Percentiles rank a stretch among this genome's conserved stretches.
phyloP scores from a whole-genome alignment of 1,140 invertebrate genomes.

The Temnothorax longispinosus region DNA sequence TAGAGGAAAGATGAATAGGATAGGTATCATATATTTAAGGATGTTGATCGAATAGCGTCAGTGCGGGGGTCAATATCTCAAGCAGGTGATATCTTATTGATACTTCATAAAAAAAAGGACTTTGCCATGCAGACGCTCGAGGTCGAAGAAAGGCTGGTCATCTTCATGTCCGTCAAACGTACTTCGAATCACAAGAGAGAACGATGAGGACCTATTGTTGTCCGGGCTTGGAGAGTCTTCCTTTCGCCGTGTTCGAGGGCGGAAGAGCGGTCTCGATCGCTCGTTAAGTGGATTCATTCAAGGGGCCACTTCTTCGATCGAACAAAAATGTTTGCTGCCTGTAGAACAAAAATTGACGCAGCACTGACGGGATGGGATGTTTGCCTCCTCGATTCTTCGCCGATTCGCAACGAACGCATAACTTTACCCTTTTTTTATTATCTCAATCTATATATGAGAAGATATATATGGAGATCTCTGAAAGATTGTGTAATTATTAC shows the following conservation, averaged over 20 bases:
- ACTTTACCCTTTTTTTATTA: not conserved
- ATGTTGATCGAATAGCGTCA: constrained; percentile 37
- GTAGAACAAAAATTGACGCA: constrained; percentile 39
- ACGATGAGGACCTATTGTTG: constrained; percentile 74
- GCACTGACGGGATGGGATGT: constrained; percentile 17
- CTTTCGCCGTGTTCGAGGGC: constrained; percentile 64
- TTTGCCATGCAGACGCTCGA: constrained; percentile 32
- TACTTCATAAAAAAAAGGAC: constrained; percentile 59
- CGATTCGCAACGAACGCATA: constrained; percentile 22
- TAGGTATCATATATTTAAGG: constrained; percentile 19
- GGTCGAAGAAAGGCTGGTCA: constrained; percentile 67
- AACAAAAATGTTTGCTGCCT: constrained; percentile 67
- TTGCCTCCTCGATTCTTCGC: constrained; percentile 32
- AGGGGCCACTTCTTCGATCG: constrained; percentile 51
- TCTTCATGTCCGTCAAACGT: constrained; percentile 74
- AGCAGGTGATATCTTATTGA: constrained; percentile 75
- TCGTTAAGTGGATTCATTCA: constrained; percentile 70
- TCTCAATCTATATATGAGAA: not conserved
- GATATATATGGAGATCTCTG: not conserved
- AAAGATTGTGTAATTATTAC: constrained; percentile 19
- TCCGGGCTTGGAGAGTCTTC: constrained; percentile 51
- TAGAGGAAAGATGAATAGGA: not conserved
- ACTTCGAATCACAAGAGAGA: constrained; percentile 70
- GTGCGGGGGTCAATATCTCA: constrained; percentile 69
- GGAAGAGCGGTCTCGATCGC: constrained; percentile 65